Evolutionary conservation across 2,888 invertebrate species (phyloP), one percentile per base, ranked within the genome.

Genomic region (Leptura quadrifasciata): DNA sequence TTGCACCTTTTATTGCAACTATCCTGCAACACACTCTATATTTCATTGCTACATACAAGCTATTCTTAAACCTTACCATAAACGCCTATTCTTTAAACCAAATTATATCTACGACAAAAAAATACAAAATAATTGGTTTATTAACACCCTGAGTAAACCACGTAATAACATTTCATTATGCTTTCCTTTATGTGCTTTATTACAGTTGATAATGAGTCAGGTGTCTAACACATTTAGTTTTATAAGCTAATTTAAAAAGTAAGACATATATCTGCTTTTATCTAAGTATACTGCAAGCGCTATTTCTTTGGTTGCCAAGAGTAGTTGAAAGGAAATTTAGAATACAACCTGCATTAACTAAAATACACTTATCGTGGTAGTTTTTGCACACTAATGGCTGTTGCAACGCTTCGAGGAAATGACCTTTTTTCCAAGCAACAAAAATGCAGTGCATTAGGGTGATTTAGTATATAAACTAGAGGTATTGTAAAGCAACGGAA

Each of bases 381-480:
- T 47, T 47, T n/a, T 47, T 47, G 47, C n/a, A n/a, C 47, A n/a
- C n/a, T 47, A 47, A 47, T 47, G 47, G 47, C n/a, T 47, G 47
- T n/a, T 39, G 47, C 47, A 47, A 47, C n/a, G 15, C n/a, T 47
- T 47, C 15, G 5, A 47, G 47, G n/a, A 47, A 47, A 47, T 47
- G 5, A 47, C 47, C 47, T 47, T 47, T 47, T n/a, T 47, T 47
- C 5, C 47, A 47, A 47, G n/a, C n/a, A 47, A 47, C 47, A 47
- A 47, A n/a, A 47, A 47, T 47, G n/a, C 15, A 47, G 17, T 12
- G 15, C 39, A 10, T 15, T 39, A 6, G n/a, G 47, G n/a, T 47
- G n/a, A 47, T 47, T 47, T 47, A 47, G 47, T n/a, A 47, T n/a
- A 47, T n/a, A 15, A 47, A 47, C n/a, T 47, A n/a, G 4, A n/a